Conservation (phyloP, 2,888 invertebrate genomes). For the Drosophila mercatorum region DNA sequence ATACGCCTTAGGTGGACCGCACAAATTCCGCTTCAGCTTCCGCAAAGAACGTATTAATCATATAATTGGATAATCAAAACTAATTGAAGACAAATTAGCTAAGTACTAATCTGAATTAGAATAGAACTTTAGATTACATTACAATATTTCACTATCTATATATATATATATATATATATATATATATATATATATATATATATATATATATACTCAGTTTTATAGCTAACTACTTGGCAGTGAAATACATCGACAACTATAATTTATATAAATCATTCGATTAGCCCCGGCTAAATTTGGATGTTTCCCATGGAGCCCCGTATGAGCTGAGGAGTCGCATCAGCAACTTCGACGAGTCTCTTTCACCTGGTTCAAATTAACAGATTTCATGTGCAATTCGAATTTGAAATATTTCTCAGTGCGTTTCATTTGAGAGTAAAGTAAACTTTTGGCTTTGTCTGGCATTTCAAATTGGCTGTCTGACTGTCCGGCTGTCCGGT, state of each 20-base stretch:
- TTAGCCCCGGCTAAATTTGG: conserved; percentile 51
- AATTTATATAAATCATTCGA: conserved; percentile 36
- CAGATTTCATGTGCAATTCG: conserved; percentile 55
- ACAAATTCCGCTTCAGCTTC: conserved; percentile 39
- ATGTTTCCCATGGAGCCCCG: conserved; percentile 53
- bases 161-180: too few relatives aligned
- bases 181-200: too few relatives aligned
- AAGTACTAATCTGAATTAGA: too few relatives aligned
- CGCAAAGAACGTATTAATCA: conserved; percentile 36
- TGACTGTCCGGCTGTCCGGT: conserved; percentile 17
- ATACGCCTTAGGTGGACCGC: conserved; percentile 39
- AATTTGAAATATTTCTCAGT: conserved; percentile 71
- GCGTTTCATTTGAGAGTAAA: conserved; percentile 51
- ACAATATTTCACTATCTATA: too few relatives aligned
- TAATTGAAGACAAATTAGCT: conserved; percentile 8
- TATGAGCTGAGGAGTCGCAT: conserved; percentile 24
- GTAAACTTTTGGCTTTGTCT: conserved; percentile 38
- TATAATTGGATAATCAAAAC: conserved; percentile 10
- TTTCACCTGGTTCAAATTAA: conserved; percentile 59
- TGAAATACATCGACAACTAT: not conserved
- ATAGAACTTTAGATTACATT: too few relatives aligned
- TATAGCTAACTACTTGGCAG: not conserved
- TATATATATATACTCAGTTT: not conserved
- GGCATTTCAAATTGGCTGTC: conserved; percentile 46
- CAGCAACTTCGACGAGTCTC: conserved; percentile 37